Conservation (phyloP, 2,113 vertebrate species). For the Himantopus leucocephalus region DNA sequence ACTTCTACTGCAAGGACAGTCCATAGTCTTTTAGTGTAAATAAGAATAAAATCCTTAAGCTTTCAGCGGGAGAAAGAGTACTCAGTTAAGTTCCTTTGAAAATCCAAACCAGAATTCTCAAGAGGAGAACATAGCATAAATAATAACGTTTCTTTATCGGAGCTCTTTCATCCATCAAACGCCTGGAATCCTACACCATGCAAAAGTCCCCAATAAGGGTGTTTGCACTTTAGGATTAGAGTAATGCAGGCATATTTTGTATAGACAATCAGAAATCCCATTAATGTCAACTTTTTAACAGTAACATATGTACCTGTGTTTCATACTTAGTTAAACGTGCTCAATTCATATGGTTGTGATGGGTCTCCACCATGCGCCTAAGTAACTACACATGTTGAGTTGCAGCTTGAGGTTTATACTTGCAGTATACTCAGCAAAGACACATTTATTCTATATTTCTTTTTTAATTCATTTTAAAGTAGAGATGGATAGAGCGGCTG, state of each 20-base stretch:
- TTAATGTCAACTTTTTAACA: background rate
- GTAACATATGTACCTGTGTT: background rate
- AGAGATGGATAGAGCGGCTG: background rate
- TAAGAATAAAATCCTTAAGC: conserved; percentile 12
- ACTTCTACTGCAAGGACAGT: background rate
- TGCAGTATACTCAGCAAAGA: background rate
- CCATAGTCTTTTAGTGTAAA: background rate
- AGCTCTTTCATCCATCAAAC: background rate
- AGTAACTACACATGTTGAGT: background rate
- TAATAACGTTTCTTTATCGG: background rate
- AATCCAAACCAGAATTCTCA: background rate
- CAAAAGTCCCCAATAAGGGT: background rate
- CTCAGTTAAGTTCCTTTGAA: background rate
- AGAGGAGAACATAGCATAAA: background rate
- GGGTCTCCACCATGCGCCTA: background rate
- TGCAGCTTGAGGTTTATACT: background rate
- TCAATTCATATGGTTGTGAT: background rate
- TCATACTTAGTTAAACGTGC: background rate
- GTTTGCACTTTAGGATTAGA: background rate
- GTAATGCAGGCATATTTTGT: background rate
- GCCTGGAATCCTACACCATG: background rate
- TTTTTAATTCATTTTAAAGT: background rate
- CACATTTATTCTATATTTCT: background rate
- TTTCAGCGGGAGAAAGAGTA: background rate
- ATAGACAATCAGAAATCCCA: background rate